phyloP scores from a whole-genome alignment of 1,140 invertebrate genomes.

The Antheraea pernyi region DNA sequence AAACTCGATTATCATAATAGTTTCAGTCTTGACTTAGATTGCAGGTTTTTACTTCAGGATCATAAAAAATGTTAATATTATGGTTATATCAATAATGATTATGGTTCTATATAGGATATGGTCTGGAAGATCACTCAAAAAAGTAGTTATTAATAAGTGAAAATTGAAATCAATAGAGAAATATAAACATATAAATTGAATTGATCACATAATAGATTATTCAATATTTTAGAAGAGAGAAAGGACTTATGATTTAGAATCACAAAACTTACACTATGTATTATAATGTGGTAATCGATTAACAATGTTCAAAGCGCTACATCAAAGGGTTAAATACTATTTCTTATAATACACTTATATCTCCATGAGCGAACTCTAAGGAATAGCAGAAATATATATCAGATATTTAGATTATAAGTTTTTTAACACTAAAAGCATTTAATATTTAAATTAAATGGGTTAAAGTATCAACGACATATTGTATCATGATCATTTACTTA shows the following conservation, averaged over 20 bases:
- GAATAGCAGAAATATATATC: background rate
- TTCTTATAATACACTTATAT: constrained; percentile 1
- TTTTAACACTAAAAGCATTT: background rate
- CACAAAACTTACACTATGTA: constrained; percentile 53
- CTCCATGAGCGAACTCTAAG: background rate
- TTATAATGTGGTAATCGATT: constrained; percentile 21
- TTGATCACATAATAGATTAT: constrained; percentile 29
- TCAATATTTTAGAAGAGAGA: constrained; percentile 39
- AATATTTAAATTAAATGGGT: background rate
- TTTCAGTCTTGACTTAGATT: too few species aligned
- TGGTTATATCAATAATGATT: too few species aligned
- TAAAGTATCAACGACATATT: background rate
- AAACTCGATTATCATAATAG: too few species aligned
- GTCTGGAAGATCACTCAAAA: background rate
- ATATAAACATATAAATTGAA: constrained; percentile 30
- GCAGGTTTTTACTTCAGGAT: too few species aligned
- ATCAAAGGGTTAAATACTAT: constrained; percentile 38
- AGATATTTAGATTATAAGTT: background rate
- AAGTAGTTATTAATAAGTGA: background rate
- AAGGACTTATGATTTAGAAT: constrained; percentile 49
- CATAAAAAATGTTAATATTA: too few species aligned
- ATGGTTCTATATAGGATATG: too few species aligned
- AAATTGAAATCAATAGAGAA: constrained; percentile 25
- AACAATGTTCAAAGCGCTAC: constrained; percentile 40
- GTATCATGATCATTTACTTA: background rate